Conservation (phyloP, 2,888 invertebrate genomes). For the Sylvicola cinctus region DNA sequence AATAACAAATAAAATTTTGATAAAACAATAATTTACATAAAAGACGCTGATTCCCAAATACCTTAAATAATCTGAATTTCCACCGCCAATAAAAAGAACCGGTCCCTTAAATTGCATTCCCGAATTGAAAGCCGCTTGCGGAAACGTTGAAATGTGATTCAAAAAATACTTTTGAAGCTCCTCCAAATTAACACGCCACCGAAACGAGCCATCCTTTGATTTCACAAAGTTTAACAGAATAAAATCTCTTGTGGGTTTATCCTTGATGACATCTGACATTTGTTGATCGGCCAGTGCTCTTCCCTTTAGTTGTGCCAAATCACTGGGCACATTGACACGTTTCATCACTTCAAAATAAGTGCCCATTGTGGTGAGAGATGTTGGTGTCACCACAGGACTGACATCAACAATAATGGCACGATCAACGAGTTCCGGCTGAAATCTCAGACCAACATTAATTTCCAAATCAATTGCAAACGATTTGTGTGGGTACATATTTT, state of each 20-base stretch:
- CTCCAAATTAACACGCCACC: slow-evolving; percentile 66
- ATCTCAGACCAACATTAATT: slow-evolving; percentile 6
- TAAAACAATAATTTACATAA: no score
- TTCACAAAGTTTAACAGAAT: slow-evolving; percentile 70
- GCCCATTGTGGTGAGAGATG: slow-evolving; percentile 38
- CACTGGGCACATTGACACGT: slow-evolving; percentile 33
- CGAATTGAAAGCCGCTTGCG: slow-evolving; percentile 21
- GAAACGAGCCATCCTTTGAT: slow-evolving; percentile 32
- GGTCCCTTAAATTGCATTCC: slow-evolving; percentile 40
- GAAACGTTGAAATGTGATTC: slow-evolving; percentile 41
- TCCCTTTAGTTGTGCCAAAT: slow-evolving; percentile 46
- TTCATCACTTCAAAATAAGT: slow-evolving; percentile 42
- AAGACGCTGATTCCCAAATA: slow-evolving; percentile 22
- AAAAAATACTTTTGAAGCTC: slow-evolving; percentile 44
- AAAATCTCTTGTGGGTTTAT: slow-evolving; percentile 47
- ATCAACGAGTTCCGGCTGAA: slow-evolving; percentile 37
- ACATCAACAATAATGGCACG: slow-evolving; percentile 53
- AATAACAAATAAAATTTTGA: slow-evolving; percentile 6
- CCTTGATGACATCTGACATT: slow-evolving; percentile 33
- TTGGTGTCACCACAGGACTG: slow-evolving; percentile 35
- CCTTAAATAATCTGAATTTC: slow-evolving; percentile 62
- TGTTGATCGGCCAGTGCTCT: slow-evolving; percentile 43
- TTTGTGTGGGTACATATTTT: slow-evolving; percentile 35
- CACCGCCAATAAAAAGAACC: slow-evolving; percentile 68
- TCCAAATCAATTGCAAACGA: not conserved